Evolutionary conservation across 64 coral and sea anemone species (phyloP), one percentile per base, ranked within the genome.

Genomic region (Orbicella faveolata): DNA sequence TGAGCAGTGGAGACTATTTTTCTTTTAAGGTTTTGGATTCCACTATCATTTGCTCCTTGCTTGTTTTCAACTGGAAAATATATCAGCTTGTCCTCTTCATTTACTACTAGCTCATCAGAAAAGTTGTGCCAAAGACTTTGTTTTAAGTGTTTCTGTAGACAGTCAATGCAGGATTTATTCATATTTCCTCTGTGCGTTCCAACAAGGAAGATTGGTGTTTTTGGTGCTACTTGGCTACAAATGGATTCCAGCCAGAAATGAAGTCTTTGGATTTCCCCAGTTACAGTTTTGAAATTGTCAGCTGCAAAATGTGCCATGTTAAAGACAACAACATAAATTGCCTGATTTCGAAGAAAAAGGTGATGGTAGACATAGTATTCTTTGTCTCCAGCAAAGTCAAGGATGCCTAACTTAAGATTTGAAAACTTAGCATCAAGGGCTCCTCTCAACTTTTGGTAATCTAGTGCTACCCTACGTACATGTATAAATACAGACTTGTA

Each of bases 261-360:
- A 36, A 92, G 34, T 54, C 83, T 84, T 87, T 89, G 8, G 15
- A 89, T 63, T 67, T 93, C 77, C 52, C 1, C 33, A 36, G 54
- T n/a, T 0, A 83, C 61, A 23, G 83, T 79, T 73, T 37, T 62
- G n/a, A 88, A 93, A 14, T 89, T 83, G 16, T 69, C 54, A 36
- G 52, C 26, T 69, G 73, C 25, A 36, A 89, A 89, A 26, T 80
- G 68, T 81, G 15, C 11, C 23, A 76, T 83, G 57, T 93, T 93
- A 61, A 93, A 93, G 2, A 89, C 86, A 88, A 93, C 59, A 68
- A 93, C 17, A 55, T 93, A 89, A 54, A 93, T 80, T 15, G 92
- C 92, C 2, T 59, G 51, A 9, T 66, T 72, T 72, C 75, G 89
- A 62, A 93, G 78, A 41, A 93, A 93, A 36, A 93, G 76, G 37